Conservation (phyloP, 2,888 invertebrate species). For the Acanthosoma haemorrhoidale region DNA sequence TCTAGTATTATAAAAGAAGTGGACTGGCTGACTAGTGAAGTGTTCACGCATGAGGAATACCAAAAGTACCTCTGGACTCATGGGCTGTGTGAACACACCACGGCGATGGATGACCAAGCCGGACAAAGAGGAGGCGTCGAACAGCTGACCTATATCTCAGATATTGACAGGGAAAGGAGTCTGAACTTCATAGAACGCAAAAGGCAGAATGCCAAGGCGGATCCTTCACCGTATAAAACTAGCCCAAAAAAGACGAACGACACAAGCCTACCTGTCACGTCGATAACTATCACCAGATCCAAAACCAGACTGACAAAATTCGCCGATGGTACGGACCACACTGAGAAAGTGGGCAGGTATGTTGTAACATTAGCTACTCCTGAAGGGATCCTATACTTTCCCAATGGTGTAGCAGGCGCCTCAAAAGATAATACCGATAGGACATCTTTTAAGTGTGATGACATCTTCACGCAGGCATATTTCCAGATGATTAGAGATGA, state of each 20-base stretch:
- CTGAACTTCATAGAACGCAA: not conserved
- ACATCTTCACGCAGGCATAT: not conserved
- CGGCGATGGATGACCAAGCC: too few relatives aligned
- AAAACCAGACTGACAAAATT: constrained; percentile 10
- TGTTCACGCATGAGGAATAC: not conserved
- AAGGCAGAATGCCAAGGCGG: too few relatives aligned
- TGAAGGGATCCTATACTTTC: constrained; percentile 17
- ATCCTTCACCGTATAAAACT: too few relatives aligned
- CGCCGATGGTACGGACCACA: constrained; percentile 6
- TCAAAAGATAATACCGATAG: not conserved
- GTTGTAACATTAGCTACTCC: constrained; percentile 19
- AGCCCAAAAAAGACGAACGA: too few relatives aligned
- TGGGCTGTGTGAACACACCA: too few relatives aligned
- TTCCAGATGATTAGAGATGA: not conserved
- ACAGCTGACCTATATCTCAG: not conserved
- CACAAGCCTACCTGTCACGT: not conserved
- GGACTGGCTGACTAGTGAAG: not conserved
- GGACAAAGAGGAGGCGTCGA: too few relatives aligned
- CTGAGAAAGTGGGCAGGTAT: constrained; percentile 18
- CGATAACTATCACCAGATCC: constrained; percentile 28
- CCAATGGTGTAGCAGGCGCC: not conserved
- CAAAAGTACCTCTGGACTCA: too few relatives aligned
- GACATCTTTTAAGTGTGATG: too few relatives aligned
- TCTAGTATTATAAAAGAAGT: not conserved
- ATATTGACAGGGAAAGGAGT: not conserved